Base-by-base conservation (phyloP, 2,797 vertebrate species). In the Enteromius viviparus region DNA sequence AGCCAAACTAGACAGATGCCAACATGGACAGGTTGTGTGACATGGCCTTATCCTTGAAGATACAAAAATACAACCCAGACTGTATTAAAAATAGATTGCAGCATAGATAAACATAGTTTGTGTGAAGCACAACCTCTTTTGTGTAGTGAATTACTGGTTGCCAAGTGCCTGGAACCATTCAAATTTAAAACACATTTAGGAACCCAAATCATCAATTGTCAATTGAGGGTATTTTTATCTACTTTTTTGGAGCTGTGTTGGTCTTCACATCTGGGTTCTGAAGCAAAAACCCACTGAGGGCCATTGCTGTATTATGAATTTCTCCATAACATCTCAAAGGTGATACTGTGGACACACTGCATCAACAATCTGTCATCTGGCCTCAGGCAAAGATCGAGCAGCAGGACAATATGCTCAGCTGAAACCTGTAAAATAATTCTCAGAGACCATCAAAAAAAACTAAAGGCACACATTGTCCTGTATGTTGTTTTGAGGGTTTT, bases 1-100 rank as follows among this genome's bases (percentile, higher is more conserved):
- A 82, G 60, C 80, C 71, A 82, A 82, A 32, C 62, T 14, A 29
- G 62, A 17, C 71, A 82, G 60, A 82, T 76, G 80, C 71, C 80
- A 82, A 42, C 47, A 76, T 65, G 45, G 17, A 74, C 80, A 82
- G 80, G 71, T 51, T 81, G 70, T 1, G 2, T 76, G 42, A 32
- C 60, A 60, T 23, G 53, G 4, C 26, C 40, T 62, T 4, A 65
- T 26, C 55, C 70, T 81, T 3, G 32, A 70, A 65, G n/a, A 47
- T 15, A 65, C 62, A 42, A 8, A 65, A 79, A 78, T 17, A 17
- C 21, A 29, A 17, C 23, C 14, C 69, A 81, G 69, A 74, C 58
- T 1, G 3, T 17, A 62, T 60, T 82, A 65, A 75, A 82, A 14
- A 51, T 72, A 65, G 37, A 60, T 60, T 0, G 4, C 42, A 74